Base-by-base conservation (phyloP, 2,888 invertebrate genomes). In the Aspidiotus rigidus region DNA sequence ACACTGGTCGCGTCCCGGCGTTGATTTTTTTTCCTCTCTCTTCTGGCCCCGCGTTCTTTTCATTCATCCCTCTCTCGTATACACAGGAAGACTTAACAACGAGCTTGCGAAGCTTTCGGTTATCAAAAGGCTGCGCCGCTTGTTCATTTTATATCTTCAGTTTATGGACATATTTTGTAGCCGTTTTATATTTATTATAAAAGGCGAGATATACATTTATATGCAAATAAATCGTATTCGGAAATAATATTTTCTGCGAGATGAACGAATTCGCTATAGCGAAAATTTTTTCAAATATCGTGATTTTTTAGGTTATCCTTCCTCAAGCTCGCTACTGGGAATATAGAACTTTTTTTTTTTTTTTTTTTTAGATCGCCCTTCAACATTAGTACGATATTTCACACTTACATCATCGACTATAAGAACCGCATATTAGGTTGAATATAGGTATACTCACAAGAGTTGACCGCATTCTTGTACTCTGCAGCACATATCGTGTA, bases 81-180 rank as follows among this genome's bases (percentile, higher is more conserved):
- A 15, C 41, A 55, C 62, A 49, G 64, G 64, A 64, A 64, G 64
- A 64, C 64, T 64, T 64, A 64, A 64, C 64, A 55, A 55, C 54
- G 63, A 66, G 49, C 57, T 57, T 42, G 66, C 56, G 57, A 49
- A 66, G 56, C 49, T 57, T 66, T 60, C 49, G 39, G 28, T 67
- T 59, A 59, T 67, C 67, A 59, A 64, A 64, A 64, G 64, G 64
- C 64, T 54, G 40, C 64, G 28, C 11, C 49, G 53, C 64, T 44
- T 59, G 59, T 67, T 59, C 59, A 57, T 67, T 67, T 67, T 67
- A 67, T 67, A 59, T 59, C 67, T 67, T 60, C 44, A 67, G 59
- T 67, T 67, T 67, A 67, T 67, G 67, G 67, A 67, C 67, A 67
- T 67, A 67, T 67, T 67, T 67, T 67, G 67, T 59, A 60, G 67